Evolutionary conservation across 2,888 invertebrate species (phyloP), one percentile per base, ranked within the genome.

Genomic region (Oasisia sp.): DNA sequence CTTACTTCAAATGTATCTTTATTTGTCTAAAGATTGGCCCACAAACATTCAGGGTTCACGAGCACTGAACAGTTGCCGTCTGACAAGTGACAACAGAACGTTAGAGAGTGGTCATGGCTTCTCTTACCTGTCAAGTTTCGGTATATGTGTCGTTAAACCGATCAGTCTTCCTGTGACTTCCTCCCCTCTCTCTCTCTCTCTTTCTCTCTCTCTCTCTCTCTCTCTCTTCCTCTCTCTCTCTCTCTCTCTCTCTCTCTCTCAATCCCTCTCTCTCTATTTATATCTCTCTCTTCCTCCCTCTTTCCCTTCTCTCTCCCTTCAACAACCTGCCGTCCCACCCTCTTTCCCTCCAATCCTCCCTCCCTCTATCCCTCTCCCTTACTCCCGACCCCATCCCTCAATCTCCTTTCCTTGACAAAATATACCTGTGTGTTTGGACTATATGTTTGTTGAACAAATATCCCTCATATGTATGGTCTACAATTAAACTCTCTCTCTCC

Each of bases 211-310:
- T 74, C 74, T 74, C 74, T 27, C 14, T 74, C 0, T 74, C 74
- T 27, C 27, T 50, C 0, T 50, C 7, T 7, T 9, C 12, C 0
- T 50, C 12, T 50, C 50, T 50, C 50, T 11, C 0, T 27, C 7
- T 27, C 1, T 27, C 12, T 91, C 11, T 14, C 19, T n/a, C 89
- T 89, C 89, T 45, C 92, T 90, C 45, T 32, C 91, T 92, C n/a
- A 91, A 91, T 92, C 38, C 45, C 91, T 91, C 44, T 92, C 91
- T 92, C 27, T 32, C 58, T 92, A 38, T 74, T 14, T 92, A 56
- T n/a, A 5, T 92, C 91, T 74, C 91, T 91, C 32, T 91, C 91
- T 91, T n/a, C n/a, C n/a, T n/a, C n/a, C n/a, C n/a, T n/a, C n/a
- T n/a, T n/a, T n/a, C n/a, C n/a, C n/a, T n/a, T n/a, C n/a, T n/a